phyloP scores from a whole-genome alignment of 2,113 vertebrate species.

The Ramphastos sulfuratus region DNA sequence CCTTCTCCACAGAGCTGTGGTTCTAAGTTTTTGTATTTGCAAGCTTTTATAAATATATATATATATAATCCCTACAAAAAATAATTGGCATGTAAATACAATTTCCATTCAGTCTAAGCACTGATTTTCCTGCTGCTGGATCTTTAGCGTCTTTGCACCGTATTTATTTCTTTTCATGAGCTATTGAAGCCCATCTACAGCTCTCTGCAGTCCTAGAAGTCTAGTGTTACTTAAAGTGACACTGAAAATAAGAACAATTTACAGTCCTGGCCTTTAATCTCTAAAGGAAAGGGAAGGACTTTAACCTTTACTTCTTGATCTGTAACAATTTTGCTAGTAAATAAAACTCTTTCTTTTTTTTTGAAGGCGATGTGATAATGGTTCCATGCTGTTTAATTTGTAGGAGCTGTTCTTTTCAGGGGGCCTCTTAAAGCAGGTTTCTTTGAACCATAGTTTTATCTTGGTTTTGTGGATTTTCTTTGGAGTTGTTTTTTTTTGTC shows the following conservation, averaged over 20 bases:
- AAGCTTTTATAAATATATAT: background rate
- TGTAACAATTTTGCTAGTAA: background rate
- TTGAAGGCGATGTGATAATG: background rate
- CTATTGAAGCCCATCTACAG: background rate
- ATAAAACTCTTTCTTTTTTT: background rate
- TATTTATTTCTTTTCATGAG: background rate
- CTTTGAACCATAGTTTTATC: background rate
- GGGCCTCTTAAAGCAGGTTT: background rate
- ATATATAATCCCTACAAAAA: background rate
- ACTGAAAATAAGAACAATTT: constrained; percentile 9
- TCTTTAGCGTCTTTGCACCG: background rate
- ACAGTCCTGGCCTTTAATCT: background rate
- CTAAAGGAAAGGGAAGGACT: background rate
- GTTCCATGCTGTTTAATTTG: background rate
- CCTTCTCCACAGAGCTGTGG: too few species aligned
- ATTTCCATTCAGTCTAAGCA: background rate
- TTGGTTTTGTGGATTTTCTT: background rate
- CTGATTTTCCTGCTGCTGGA: background rate
- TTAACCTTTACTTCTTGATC: background rate
- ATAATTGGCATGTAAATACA: background rate
- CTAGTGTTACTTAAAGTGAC: background rate
- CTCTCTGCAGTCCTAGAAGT: background rate
- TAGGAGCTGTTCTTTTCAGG: background rate
- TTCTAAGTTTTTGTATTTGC: background rate
- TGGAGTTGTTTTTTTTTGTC: background rate